These are phyloP conservation scores for Ageneiosus marmoratus DNA, from an alignment of 2,113 vertebrate genomes.

Conservation along the genomic window DNA sequence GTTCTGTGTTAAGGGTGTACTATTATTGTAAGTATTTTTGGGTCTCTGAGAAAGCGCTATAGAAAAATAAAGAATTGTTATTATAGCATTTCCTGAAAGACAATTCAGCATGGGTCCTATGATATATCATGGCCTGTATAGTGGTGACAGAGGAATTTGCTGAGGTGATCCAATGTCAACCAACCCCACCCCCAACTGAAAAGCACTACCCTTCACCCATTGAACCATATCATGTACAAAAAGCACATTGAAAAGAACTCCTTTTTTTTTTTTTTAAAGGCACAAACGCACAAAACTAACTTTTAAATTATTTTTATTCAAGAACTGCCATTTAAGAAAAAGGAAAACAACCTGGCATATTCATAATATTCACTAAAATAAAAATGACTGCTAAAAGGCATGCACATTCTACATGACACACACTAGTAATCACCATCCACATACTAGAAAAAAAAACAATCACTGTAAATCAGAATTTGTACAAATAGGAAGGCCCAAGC, in stretches of 20 bases:
- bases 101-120: not conserved
- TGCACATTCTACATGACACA: slow-evolving; percentile 41
- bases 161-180: not conserved
- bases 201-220: not conserved
- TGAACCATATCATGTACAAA: not conserved
- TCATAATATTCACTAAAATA: not conserved
- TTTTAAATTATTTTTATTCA: slow-evolving; percentile 39
- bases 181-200: no score
- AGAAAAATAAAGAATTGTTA: no score
- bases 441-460: slow-evolving; percentile 16
- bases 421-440: slow-evolving; percentile 10
- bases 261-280: not conserved
- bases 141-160: not conserved
- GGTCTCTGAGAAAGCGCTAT: no score
- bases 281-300: slow-evolving; percentile 38
- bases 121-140: not conserved
- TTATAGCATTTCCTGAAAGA: no score
- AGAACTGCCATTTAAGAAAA: slow-evolving; percentile 21
- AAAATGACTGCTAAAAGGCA: slow-evolving; percentile 27
- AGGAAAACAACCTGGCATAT: not conserved
- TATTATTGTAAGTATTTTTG: no score
- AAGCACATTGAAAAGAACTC: not conserved
- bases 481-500: not conserved
- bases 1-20: no score
- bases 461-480: not conserved